These are phyloP conservation scores for Trinorchestia longiramus DNA, from an alignment of 1,140 invertebrate genomes.

Conservation along the genomic window DNA sequence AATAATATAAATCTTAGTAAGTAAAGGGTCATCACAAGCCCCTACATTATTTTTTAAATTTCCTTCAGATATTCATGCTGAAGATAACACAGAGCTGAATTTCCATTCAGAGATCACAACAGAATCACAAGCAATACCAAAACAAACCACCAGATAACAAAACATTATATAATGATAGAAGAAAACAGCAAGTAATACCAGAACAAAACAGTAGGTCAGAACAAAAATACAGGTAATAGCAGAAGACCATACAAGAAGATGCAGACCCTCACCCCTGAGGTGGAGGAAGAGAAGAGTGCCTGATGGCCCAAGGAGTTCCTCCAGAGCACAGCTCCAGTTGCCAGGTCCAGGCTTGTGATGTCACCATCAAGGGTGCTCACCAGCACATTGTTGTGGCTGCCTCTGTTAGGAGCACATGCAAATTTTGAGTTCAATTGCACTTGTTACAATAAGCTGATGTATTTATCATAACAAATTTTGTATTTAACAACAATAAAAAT, in stretches of 20 bases:
- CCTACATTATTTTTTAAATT: too few relatives aligned
- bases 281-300: background rate
- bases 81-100: too few relatives aligned
- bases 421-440: background rate
- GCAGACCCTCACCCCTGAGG: background rate
- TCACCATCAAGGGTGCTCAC: constrained; percentile 30
- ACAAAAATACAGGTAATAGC: background rate
- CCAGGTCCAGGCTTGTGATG: constrained; percentile 20
- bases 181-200: background rate
- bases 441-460: too few relatives aligned
- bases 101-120: background rate
- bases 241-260: background rate
- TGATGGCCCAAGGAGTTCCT: constrained; percentile 5
- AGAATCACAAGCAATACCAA: background rate
- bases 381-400: constrained; percentile 25
- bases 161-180: background rate
- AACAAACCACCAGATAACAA: background rate
- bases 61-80: too few relatives aligned
- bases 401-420: background rate
- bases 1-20: too few relatives aligned
- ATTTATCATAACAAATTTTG: too few relatives aligned
- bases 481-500: too few relatives aligned
- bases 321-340: constrained; percentile 36
- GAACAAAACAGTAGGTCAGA: background rate
- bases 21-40: too few relatives aligned